phyloP scores from a whole-genome alignment of 2,797 vertebrate genomes.

The Rhincodon typus region DNA sequence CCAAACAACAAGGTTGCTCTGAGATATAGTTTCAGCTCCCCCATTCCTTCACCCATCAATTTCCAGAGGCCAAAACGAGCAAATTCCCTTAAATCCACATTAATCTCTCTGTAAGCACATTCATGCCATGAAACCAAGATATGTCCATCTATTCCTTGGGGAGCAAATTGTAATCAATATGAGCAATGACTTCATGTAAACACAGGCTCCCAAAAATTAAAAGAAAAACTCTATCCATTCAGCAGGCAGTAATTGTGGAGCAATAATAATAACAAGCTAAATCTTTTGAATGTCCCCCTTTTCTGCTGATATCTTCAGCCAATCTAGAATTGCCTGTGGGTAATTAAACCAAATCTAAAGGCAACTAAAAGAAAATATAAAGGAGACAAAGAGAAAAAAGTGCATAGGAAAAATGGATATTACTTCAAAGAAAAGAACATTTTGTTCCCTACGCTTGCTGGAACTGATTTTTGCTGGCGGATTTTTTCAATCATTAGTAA shows the following conservation, averaged over 20 bases:
- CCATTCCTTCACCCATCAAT: neutral
- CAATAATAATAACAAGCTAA: neutral
- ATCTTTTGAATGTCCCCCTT: neutral
- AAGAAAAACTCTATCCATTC: neutral
- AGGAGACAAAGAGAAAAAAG: neutral
- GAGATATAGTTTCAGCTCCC: no score
- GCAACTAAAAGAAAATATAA: neutral
- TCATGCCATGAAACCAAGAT: neutral
- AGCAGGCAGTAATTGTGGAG: neutral
- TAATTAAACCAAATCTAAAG: neutral
- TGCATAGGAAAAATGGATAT: slow-evolving; percentile 12
- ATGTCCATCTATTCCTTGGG: neutral
- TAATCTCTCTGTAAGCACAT: neutral
- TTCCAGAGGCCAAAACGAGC: neutral
- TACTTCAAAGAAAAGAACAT: slow-evolving; percentile 31
- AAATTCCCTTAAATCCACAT: neutral
- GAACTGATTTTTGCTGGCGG: slow-evolving; percentile 1
- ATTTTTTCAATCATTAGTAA: neutral
- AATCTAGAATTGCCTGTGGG: neutral
- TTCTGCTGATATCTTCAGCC: neutral
- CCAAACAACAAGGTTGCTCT: neutral
- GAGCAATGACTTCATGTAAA: neutral
- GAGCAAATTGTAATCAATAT: neutral
- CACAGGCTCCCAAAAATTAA: neutral
- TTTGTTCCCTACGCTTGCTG: slow-evolving; percentile 5